Conservation (phyloP, 2,888 invertebrate species). For the Ophion obscuratus region DNA sequence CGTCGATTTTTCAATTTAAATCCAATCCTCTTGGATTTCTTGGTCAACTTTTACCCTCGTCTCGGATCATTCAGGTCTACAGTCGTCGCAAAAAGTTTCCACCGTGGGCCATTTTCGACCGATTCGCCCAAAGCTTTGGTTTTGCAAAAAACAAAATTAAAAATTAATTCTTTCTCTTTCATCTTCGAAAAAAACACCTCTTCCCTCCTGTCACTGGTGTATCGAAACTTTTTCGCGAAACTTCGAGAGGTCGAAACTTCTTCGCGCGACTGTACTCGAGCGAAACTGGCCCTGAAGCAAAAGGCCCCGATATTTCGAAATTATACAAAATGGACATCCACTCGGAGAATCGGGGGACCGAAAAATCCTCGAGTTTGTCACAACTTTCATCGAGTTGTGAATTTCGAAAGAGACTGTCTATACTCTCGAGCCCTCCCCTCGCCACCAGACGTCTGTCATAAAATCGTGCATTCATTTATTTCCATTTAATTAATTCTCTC, state of each 20-base stretch:
- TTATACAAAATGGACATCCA: not conserved
- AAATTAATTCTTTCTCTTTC: not conserved
- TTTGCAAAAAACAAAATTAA: not conserved
- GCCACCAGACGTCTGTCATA: conserved; percentile 1
- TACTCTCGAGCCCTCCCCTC: not conserved
- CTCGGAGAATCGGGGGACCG: not conserved
- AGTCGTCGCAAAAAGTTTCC: not conserved
- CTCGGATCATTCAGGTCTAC: not conserved
- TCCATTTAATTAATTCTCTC: conserved; percentile 29
- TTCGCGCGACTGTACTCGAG: conserved; percentile 4
- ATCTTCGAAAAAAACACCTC: not conserved
- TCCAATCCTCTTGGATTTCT: too few relatives aligned
- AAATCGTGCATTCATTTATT: conserved; percentile 3
- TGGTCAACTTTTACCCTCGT: too few relatives aligned
- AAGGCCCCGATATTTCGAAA: conserved; percentile 11
- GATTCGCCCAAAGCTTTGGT: not conserved
- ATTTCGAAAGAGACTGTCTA: conserved; percentile 17
- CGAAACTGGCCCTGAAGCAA: not conserved
- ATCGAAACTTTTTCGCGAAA: not conserved
- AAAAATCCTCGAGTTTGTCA: not conserved
- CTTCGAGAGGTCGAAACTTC: not conserved
- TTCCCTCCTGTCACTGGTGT: not conserved
- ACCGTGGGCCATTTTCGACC: not conserved
- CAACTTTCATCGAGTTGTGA: conserved; percentile 1
- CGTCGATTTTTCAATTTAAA: too few relatives aligned